A percentile compares a stretch with the other conserved stretches of the same genome.
Evolutionary conservation across 1,140 invertebrate genomes (phyloP).

Genomic region (Yoshiicerus persimilis): DNA sequence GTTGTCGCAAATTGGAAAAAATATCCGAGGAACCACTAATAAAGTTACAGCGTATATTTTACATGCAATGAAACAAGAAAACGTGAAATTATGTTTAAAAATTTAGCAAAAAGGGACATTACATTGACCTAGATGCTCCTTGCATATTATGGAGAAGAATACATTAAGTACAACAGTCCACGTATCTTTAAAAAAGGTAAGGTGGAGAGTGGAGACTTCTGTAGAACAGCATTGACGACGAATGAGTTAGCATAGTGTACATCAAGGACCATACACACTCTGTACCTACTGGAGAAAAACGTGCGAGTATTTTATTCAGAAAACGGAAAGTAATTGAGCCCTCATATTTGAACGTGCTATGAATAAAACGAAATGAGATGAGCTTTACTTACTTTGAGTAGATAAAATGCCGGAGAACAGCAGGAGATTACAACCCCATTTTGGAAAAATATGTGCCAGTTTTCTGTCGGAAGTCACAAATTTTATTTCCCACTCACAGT

Average conservation of each 20-base stretch:
- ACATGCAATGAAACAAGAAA: no score
- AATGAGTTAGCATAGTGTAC: background rate
- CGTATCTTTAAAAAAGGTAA: no score
- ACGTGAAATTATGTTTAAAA: no score
- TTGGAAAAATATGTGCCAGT: constrained; percentile 13
- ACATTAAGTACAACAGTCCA: no score
- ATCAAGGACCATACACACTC: background rate
- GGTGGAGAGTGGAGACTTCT: no score
- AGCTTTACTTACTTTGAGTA: background rate
- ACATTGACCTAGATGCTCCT: no score
- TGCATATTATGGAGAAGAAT: no score
- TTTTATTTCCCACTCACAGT: background rate
- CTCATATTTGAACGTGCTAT: background rate
- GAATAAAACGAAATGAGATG: constrained; percentile 10
- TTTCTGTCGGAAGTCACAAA: constrained; percentile 21
- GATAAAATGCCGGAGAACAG: background rate
- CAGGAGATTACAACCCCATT: constrained; percentile 10
- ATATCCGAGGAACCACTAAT: no score
- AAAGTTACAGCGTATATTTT: no score
- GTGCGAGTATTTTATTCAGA: background rate
- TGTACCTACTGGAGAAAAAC: background rate
- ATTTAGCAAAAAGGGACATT: no score
- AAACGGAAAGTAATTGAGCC: constrained; percentile 3
- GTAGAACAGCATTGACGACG: background rate
- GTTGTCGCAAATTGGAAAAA: no score